phyloP scores from a whole-genome alignment of 64 coral and sea anemone species.

The Platygyra sinensis region DNA sequence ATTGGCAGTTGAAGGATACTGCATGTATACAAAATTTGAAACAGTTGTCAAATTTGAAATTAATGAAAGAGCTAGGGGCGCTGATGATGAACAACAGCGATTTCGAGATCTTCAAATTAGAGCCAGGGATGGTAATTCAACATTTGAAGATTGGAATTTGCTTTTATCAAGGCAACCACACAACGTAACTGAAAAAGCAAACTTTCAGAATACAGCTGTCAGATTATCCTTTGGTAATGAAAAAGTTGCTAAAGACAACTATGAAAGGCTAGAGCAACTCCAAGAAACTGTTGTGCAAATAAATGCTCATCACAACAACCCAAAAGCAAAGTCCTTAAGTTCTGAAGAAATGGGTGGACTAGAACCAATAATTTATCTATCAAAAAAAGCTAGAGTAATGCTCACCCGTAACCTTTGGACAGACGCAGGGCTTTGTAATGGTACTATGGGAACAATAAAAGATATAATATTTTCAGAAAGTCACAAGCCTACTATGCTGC shows the following conservation, averaged over 20 bases:
- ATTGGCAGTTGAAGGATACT: too few species aligned
- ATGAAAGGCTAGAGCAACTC: conserved; percentile 22
- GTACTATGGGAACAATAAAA: too few species aligned
- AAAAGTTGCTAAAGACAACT: conserved; percentile 75
- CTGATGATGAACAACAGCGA: conserved; percentile 3
- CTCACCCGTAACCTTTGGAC: conserved; percentile 49
- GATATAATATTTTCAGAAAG: too few species aligned
- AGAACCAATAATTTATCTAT: conserved; percentile 46
- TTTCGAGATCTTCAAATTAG: conserved; percentile 54
- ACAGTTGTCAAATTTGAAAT: conserved; percentile 60
- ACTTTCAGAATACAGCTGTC: conserved; percentile 21
- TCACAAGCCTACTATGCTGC: conserved; percentile 30
- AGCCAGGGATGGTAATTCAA: conserved; percentile 61
- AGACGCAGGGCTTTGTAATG: conserved; percentile 50
- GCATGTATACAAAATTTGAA: conserved; percentile 31
- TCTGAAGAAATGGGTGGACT: conserved; percentile 47
- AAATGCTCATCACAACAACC: conserved; percentile 22
- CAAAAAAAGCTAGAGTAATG: conserved; percentile 48
- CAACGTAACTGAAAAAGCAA: conserved; percentile 6
- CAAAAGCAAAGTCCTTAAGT: too few species aligned
- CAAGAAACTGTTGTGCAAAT: conserved; percentile 15
- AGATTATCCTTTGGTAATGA: conserved; percentile 52
- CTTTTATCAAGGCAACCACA: conserved; percentile 51
- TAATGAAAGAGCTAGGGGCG: conserved; percentile 40
- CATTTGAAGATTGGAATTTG: conserved; percentile 56